Conservation (phyloP, 2,888 invertebrate species). For the Hartigia nigra region DNA sequence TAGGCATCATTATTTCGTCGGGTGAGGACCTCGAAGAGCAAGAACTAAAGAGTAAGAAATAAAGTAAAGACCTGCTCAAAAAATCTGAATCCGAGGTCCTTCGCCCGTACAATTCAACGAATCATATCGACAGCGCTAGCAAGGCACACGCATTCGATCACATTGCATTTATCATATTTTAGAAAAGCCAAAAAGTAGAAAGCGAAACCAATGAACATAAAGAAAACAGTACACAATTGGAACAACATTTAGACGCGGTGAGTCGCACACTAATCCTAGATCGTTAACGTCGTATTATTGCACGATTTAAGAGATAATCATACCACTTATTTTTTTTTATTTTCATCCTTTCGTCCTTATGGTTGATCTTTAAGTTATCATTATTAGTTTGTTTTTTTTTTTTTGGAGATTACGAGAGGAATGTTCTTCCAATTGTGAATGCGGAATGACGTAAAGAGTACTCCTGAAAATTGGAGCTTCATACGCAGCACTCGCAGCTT, state of each 20-base stretch:
- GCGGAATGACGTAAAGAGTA: slow-evolving; percentile 53
- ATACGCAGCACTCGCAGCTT: slow-evolving; percentile 31
- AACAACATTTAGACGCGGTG: slow-evolving; percentile 67
- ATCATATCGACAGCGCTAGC: slow-evolving; percentile 6
- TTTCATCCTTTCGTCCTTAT: slow-evolving; percentile 15
- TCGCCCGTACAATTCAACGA: not conserved
- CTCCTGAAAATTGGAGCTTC: slow-evolving; percentile 30
- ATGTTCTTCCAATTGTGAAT: slow-evolving; percentile 67
- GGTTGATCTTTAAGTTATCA: slow-evolving; percentile 10
- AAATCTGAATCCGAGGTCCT: not conserved
- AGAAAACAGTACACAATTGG: slow-evolving; percentile 64
- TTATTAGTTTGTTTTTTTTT: no score
- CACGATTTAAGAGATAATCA: slow-evolving; percentile 59
- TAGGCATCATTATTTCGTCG: not conserved
- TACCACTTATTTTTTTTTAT: slow-evolving; percentile 37
- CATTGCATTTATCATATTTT: slow-evolving; percentile 65
- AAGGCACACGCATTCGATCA: slow-evolving; percentile 52
- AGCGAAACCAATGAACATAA: slow-evolving; percentile 63
- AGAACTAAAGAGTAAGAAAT: no score
- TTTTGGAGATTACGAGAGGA: slow-evolving; percentile 52
- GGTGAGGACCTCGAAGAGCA: not conserved
- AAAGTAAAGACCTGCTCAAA: not conserved
- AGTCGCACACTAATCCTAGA: slow-evolving; percentile 62
- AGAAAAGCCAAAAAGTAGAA: slow-evolving; percentile 67
- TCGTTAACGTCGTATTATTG: slow-evolving; percentile 62